Base-by-base conservation (phyloP, 2,113 vertebrate genomes). In the Spermophilus dauricus region DNA sequence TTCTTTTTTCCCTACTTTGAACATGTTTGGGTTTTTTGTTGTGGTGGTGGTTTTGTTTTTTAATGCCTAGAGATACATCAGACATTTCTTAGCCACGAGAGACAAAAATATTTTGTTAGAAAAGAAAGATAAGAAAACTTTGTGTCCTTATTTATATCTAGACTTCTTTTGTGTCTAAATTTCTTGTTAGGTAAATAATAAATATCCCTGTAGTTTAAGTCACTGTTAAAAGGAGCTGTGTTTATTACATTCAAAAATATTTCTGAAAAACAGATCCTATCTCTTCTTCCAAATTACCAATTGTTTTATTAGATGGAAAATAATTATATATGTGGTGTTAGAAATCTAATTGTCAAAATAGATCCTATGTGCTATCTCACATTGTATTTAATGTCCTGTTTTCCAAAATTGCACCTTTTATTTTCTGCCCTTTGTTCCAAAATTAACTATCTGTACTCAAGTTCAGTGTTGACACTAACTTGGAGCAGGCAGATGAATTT, bases 281-380 rank as follows among this genome's bases (percentile, higher is more conserved):
- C 11, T 32, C 11, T 14, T 76, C 32, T 91, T 87, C 45, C 51
- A 94, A 92, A 72, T 45, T 72, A 73, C 7, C 42, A 37, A 56
- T 9, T 3, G 73, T 58, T 95, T 82, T 45, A 77, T 42, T 93
- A 67, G 39, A 63, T 70, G 28, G 65, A 95, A 94, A 93, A 90
- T 78, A 72, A 70, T 82, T 20, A 7, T 32, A 2, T 32, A 6
- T 8, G 48, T 45, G 0, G 24, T n/a, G 45, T 73, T 58, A 20
- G 42, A 84, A 93, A 83, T 10, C 13, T 86, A 77, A 18, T 16
- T 39, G 26, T 8, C 65, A 7, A 89, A 95, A 67, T 34, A 20
- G 0, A 51, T 39, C 39, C 34, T 53, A 34, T 67, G 12, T 72
- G 30, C 4, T 48, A 20, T 32, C 78, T 93, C 39, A 51, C 3